Base-by-base conservation (phyloP, 2,797 vertebrate species). In the Muraenolepis orangiensis region DNA sequence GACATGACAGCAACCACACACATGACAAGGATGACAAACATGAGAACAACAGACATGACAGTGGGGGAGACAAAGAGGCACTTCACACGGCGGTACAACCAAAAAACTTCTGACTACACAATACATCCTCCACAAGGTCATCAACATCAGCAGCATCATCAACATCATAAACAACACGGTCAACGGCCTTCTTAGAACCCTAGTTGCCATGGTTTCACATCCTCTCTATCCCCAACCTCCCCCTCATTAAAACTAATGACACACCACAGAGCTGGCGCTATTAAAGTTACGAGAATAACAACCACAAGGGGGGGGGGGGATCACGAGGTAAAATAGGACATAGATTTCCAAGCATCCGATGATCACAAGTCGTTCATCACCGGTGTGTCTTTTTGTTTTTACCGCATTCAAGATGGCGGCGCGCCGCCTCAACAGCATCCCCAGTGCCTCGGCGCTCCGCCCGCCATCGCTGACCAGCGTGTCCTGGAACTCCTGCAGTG, bases 401-500 rank as follows among this genome's bases (percentile, higher is more conserved):
- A 97, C 96, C 93, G 36, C 26, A 8, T 88, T 84, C 1, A 96
- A 81, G 78, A 92, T 89, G 32, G 72, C 74, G 10, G 77, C 36
- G 3, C 87, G 91, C 74, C 84, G 84, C 23, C 81, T 76, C 28
- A 93, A 88, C 72, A 95, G 91, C 66, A 75, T 91, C 66, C 67
- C 2, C 66, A 97, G 78, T 12, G 82, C 74, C 23, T 36, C 68
- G 29, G 85, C 78, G 46, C 87, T 88, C 16, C 83, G 81, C 7
- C 89, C 75, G 13, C 76, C 93, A 51, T 80, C 87, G 42, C 78
- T 85, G 16, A 5, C 66, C 20, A 95, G 81, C 1, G 40, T 69
- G 0, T 69, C 75, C 46, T 90, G 85, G 66, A 97, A 92, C 26
- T 95, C 93, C 1, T 13, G 32, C 30, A 96, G 78, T 1, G 91